phyloP scores from a whole-genome alignment of 2,888 invertebrate species.

The Sinhomidia bicolor region DNA sequence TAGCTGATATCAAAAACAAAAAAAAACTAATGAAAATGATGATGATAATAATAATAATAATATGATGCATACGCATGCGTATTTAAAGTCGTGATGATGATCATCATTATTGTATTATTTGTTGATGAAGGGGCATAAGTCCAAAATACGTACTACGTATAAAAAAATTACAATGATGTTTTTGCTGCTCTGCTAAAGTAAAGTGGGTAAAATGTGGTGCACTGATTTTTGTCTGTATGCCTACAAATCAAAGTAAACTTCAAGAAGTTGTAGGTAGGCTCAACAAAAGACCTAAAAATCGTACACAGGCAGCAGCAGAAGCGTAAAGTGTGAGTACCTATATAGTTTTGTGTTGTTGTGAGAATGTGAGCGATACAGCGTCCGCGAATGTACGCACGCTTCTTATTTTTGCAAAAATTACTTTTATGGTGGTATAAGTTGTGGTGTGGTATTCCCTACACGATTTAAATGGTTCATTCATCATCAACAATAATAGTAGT shows the following conservation, averaged over 20 bases:
- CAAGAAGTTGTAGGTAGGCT: conserved; percentile 41
- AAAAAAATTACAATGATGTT: not conserved
- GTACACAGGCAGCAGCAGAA: conserved; percentile 3
- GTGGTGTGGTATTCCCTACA: not conserved
- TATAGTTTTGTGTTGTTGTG: too few species aligned
- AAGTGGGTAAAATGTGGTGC: conserved; percentile 27
- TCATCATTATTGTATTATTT: conserved; percentile 5
- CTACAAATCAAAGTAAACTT: conserved; percentile 29
- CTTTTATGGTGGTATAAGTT: not conserved
- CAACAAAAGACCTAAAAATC: conserved; percentile 36
- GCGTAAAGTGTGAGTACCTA: too few species aligned
- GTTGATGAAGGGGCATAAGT: conserved; percentile 33
- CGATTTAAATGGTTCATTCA: not conserved
- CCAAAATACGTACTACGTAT: not conserved
- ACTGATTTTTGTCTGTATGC: conserved; percentile 28
- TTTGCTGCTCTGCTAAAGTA: not conserved
- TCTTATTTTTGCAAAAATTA: conserved; percentile 1
- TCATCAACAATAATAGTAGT: not conserved
- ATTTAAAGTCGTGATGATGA: conserved; percentile 30
- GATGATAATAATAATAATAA: not conserved
- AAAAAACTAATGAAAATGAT: not conserved
- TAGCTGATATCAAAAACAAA: conserved; percentile 30
- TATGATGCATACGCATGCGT: not conserved
- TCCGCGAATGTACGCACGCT: not conserved
- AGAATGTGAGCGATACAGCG: not conserved